These are phyloP conservation scores for Physella acuta DNA, from an alignment of 1,140 invertebrate genomes.

Conservation along the genomic window DNA sequence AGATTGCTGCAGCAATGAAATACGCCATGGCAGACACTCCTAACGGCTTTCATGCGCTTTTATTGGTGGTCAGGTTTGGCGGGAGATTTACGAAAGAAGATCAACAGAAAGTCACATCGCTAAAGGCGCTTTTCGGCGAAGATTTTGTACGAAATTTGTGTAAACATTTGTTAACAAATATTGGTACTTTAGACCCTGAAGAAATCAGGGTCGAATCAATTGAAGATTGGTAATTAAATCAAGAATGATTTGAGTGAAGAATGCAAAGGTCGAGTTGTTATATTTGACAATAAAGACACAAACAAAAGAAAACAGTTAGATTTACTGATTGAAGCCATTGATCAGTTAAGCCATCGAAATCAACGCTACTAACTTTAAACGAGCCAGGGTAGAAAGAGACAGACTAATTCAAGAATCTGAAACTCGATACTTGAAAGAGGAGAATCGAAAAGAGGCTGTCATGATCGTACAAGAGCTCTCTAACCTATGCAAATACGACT, in stretches of 20 bases:
- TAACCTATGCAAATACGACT: not conserved
- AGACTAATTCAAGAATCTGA: not conserved
- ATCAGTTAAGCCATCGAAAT: not conserved
- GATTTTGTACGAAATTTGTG: not conserved
- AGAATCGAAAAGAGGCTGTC: not conserved
- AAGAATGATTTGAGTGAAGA: not conserved
- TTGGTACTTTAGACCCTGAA: not conserved
- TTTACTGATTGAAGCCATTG: not conserved
- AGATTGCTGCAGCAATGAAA: not conserved
- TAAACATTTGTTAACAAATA: not conserved
- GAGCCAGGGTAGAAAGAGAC: not conserved
- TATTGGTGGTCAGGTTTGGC: not conserved
- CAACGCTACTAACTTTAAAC: not conserved
- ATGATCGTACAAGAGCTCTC: not conserved
- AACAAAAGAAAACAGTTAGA: not conserved
- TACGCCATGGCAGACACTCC: not conserved
- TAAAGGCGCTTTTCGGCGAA: not conserved
- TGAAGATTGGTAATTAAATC: not conserved
- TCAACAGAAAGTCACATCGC: not conserved
- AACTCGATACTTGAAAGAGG: not conserved
- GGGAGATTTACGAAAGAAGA: not conserved
- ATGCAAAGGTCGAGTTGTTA: not conserved
- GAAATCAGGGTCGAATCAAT: not conserved
- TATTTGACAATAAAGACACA: slow-evolving; percentile 1
- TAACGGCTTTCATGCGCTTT: not conserved